Conservation (phyloP, 2,113 vertebrate genomes). For the Amblyornis subalaris region DNA sequence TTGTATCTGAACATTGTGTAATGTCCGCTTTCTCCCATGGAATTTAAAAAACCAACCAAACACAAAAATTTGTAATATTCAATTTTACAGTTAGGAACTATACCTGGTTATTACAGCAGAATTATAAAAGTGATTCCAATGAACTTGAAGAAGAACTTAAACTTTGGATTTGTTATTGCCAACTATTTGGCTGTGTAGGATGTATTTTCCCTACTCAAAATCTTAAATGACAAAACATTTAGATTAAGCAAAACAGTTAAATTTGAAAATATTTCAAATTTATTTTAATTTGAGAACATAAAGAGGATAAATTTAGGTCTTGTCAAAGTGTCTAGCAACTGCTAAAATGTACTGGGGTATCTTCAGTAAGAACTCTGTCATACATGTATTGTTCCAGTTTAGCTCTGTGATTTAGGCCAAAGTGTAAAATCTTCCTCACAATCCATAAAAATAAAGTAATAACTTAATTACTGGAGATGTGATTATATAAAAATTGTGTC, state of each 20-base stretch:
- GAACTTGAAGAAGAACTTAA: background rate
- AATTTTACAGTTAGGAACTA: background rate
- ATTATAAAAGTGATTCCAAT: background rate
- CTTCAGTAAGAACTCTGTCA: background rate
- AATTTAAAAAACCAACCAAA: background rate
- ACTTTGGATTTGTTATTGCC: background rate
- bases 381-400: background rate
- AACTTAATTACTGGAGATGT: background rate
- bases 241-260: background rate
- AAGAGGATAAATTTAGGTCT: background rate
- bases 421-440: background rate
- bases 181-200: background rate
- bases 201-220: background rate
- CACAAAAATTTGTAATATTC: background rate
- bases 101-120: background rate
- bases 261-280: background rate
- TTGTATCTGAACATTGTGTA: background rate
- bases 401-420: background rate
- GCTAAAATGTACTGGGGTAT: background rate
- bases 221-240: background rate
- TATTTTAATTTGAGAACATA: background rate
- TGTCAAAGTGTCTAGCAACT: background rate
- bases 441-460: background rate
- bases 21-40: background rate
- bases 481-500: background rate